phyloP scores from a whole-genome alignment of 2,113 vertebrate species.

The Apus apus region DNA sequence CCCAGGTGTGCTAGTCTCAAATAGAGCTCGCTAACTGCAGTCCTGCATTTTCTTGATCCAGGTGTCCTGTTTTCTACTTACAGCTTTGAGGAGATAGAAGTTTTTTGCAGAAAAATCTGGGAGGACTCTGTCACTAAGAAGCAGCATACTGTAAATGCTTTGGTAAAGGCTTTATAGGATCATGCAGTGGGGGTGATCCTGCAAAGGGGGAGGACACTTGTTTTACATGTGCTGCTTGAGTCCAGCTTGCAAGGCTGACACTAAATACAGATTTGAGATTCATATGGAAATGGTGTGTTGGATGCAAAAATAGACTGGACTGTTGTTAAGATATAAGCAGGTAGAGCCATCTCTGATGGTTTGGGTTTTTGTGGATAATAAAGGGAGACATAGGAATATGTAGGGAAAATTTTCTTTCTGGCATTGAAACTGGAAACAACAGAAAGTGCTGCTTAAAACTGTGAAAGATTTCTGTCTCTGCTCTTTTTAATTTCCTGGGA shows the following conservation, averaged over 20 bases:
- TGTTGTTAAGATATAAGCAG: not conserved
- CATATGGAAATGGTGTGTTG: not conserved
- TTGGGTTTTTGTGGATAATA: not conserved
- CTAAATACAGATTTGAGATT: not conserved
- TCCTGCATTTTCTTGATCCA: not conserved
- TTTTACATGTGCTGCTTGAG: not conserved
- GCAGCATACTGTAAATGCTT: not conserved
- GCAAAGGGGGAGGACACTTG: not conserved
- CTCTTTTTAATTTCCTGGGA: not conserved
- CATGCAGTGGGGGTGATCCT: not conserved
- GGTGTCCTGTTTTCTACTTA: not conserved
- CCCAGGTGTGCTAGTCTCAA: not conserved
- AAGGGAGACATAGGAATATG: not conserved
- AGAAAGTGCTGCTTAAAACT: not conserved
- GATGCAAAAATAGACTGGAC: not conserved
- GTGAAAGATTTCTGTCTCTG: not conserved
- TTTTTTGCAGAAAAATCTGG: not conserved
- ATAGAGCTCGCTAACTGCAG: not conserved
- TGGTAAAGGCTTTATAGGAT: not conserved
- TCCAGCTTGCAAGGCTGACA: not conserved
- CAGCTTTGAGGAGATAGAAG: not conserved
- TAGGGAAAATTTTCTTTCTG: not conserved
- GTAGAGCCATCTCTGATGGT: not conserved
- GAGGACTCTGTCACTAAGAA: not conserved
- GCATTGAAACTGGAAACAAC: not conserved